These are phyloP conservation scores for Frankliniella fusca DNA, from an alignment of 2,888 invertebrate species.

Conservation along the genomic window DNA sequence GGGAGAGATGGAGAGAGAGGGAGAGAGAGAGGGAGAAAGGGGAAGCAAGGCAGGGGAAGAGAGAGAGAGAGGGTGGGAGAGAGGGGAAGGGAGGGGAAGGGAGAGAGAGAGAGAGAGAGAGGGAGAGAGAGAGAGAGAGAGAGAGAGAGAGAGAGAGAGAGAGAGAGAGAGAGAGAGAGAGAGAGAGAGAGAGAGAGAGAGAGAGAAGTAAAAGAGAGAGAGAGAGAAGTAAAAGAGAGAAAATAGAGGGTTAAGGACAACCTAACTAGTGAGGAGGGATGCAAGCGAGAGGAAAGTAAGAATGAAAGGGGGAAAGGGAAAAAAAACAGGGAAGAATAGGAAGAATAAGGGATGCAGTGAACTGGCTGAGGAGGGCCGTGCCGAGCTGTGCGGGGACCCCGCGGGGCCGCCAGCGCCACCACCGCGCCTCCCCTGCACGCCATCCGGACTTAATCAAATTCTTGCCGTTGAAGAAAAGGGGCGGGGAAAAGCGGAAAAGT, in stretches of 20 bases:
- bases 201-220: slow-evolving; percentile 20
- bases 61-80: not conserved
- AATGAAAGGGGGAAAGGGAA: not conserved
- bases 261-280: not conserved
- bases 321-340: not conserved
- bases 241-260: not conserved
- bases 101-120: slow-evolving; percentile 1
- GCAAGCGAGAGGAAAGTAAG: not conserved
- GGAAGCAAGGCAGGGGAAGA: not conserved
- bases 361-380: no score
- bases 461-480: not conserved
- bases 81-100: not conserved
- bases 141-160: slow-evolving; percentile 34
- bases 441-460: slow-evolving; percentile 19
- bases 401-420: not conserved
- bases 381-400: not conserved
- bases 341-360: not conserved
- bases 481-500: not conserved
- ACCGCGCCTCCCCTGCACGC: not conserved
- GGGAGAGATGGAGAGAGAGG: no score
- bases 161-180: slow-evolving; percentile 36
- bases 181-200: slow-evolving; percentile 26
- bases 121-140: slow-evolving; percentile 27
- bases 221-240: not conserved
- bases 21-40: not conserved